These are phyloP conservation scores for Remorina albescens DNA, from an alignment of 2,797 vertebrate genomes.

Conservation along the genomic window DNA sequence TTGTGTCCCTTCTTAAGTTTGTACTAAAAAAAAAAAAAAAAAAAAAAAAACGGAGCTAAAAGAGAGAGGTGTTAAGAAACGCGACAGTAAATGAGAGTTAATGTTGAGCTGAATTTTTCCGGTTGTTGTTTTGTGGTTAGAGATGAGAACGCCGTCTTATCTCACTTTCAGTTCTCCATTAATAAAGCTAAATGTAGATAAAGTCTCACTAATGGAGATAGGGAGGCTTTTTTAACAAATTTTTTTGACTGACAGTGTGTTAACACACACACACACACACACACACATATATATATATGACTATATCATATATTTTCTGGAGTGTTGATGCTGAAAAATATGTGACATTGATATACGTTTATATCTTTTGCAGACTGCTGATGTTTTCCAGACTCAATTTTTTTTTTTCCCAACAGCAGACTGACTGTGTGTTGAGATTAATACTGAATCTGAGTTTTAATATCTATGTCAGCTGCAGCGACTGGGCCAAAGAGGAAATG, in stretches of 20 bases:
- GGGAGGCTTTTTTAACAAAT: background rate
- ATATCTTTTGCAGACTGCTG: background rate
- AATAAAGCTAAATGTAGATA: background rate
- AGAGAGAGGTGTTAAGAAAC: background rate
- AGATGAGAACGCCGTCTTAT: background rate
- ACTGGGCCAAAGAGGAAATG: slow-evolving; percentile 45
- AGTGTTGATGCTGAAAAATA: background rate
- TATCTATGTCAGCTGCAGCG: slow-evolving; percentile 15
- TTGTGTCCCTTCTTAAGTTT: background rate
- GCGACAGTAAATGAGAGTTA: background rate
- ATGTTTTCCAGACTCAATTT: background rate
- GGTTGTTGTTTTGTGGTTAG: background rate
- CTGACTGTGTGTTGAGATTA: background rate
- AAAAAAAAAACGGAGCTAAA: background rate
- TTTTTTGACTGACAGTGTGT: no score
- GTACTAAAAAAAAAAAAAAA: background rate
- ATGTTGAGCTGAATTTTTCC: no score
- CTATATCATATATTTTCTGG: background rate
- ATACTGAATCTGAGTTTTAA: background rate
- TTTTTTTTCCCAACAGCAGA: no score
- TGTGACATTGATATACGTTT: background rate
- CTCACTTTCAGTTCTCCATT: background rate
- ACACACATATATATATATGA: no score
- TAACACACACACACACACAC: background rate
- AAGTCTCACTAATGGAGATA: background rate